Percentiles rank a stretch among this genome's conserved stretches.
phyloP scores from a whole-genome alignment of 2,797 vertebrate genomes.

The Sciurus carolinensis region DNA sequence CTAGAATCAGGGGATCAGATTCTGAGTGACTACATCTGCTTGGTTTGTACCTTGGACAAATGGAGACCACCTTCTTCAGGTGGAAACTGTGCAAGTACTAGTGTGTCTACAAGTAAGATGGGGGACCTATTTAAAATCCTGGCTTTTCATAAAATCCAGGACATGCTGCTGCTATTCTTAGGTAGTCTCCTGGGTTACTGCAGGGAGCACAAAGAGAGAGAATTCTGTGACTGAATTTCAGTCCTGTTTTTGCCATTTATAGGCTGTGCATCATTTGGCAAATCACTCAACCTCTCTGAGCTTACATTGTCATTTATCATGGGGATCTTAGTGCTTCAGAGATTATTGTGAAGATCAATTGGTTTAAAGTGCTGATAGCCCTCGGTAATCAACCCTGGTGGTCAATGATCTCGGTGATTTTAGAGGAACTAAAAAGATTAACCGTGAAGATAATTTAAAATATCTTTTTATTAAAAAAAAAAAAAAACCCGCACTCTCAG shows the following conservation, averaged over 20 bases:
- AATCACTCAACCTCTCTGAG: neutral
- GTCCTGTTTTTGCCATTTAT: neutral
- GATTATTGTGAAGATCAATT: neutral
- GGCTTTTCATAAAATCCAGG: slow-evolving; percentile 57
- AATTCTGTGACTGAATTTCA: neutral
- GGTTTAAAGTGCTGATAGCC: neutral
- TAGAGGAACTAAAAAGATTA: neutral
- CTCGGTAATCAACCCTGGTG: neutral
- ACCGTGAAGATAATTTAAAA: neutral
- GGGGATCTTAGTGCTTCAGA: neutral
- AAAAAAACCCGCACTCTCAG: neutral
- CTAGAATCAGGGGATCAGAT: neutral
- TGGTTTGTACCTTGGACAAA: neutral
- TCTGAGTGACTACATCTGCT: neutral
- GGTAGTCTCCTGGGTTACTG: neutral
- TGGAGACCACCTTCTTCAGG: neutral
- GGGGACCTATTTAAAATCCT: neutral
- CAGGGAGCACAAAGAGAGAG: neutral
- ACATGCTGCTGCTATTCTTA: slow-evolving; percentile 44
- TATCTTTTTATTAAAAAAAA: neutral
- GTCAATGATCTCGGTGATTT: neutral
- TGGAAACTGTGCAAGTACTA: neutral
- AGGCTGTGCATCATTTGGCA: neutral
- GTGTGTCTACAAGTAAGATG: neutral
- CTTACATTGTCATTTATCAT: neutral